Base-by-base conservation (phyloP, 2,797 vertebrate species). In the Enoplosus armatus region DNA sequence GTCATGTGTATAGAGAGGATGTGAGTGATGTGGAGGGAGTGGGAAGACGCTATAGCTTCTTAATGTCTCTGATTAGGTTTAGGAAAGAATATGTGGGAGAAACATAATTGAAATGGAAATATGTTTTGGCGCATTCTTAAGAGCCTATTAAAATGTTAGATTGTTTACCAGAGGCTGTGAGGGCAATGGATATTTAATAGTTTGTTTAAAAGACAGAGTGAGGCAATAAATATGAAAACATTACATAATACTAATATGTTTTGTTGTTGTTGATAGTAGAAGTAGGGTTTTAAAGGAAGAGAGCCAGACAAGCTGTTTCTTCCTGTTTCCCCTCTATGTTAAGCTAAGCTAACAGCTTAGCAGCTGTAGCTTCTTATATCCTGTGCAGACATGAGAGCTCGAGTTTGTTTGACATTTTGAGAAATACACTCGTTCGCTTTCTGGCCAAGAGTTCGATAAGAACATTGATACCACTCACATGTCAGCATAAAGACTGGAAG, bases 61-160 rank as follows among this genome's bases (percentile, higher is more conserved):
- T 87, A 91, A 87, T 82, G 78, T 71, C 72, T 58, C 79, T 75
- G 82, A 91, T 85, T 88, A 87, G 51, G 67, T 86, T 82, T 39
- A 66, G 66, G 39, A 31, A 60, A 48, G n/a, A 58, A 67, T 73
- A 83, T 64, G 82, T 77, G 73, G 79, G 83, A 62, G 81, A 78
- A 79, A 77, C 63, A 50, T 87, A 83, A 93, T 81, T 83, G 72
- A 86, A 89, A 87, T 63, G 69, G 61, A 82, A 79, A 88, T 75
- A 60, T 85, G 75, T 80, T 85, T 77, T 90, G 77, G 51, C 75
- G 75, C 61, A 58, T 79, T 65, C 55, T 75, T 82, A 78, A 79
- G 50, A 86, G 75, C 64, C 65, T 83, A 81, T 92, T 91, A 87
- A 87, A 83, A 74, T 79, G 69, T 71, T 70, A 76, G 77, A 80